Base-by-base conservation (phyloP, 2,888 invertebrate genomes). In the Oxyteleia sp. region DNA sequence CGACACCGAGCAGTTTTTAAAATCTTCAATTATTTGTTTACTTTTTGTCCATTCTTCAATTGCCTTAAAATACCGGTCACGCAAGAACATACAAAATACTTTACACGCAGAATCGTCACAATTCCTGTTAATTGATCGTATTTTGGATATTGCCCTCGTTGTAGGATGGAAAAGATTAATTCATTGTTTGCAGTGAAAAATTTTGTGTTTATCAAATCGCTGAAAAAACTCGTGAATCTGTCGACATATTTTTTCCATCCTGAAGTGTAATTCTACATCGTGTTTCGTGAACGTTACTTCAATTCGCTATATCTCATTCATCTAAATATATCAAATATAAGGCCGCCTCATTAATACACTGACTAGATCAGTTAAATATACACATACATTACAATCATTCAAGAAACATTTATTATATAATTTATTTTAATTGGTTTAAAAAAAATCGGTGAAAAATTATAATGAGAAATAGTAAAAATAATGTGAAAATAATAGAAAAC, bases 301-400 rank as follows among this genome's bases (percentile, higher is more conserved):
- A 69, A n/a, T 26, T 38, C 57, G 8, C 68, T 83, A 68, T 45
- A 63, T 4, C 82, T 71, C 68, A 84, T 63, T 41, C 32, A 26
- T 69, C 84, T 87, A 76, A 87, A 91, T 90, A 90, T 93, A 93
- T 87, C 92, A 93, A 93, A 93, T 92, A 93, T 93, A 93, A 93
- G 93, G 93, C 93, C 93, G 93, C 93, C 93, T 91, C 92, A 90
- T 92, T 91, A 91, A 92, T 93, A 92, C 92, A 93, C 92, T 92
- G 93, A 93, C 93, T 93, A 93, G 93, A 93, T 92, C 93, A 93
- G 90, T 90, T 91, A 89, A 88, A 89, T 88, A 69, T 69, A 75
- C 86, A 88, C 86, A 88, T 83, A 66, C 49, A 63, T 32, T 43
- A 49, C 8, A 18, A 59, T n/a, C 4, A 26, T 15, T 4, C 29